Base-by-base conservation (phyloP, 2,113 vertebrate species). In the Anguilla rostrata region DNA sequence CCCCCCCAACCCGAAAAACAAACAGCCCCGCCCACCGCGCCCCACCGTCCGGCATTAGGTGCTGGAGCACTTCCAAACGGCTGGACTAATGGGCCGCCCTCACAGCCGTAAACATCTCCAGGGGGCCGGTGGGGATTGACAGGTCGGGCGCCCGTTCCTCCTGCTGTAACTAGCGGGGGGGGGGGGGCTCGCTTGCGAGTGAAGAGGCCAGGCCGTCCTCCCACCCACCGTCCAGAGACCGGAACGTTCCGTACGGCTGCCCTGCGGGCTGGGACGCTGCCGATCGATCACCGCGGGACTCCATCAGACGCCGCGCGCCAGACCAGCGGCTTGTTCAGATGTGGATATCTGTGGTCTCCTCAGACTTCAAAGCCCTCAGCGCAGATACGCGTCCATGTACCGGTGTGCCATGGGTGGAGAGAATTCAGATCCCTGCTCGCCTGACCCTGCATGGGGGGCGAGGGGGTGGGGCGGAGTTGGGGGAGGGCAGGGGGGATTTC, bases 121-220 rank as follows among this genome's bases (percentile, higher is more conserved):
- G 93, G 11, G 93, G 93, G 93, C 95, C 96, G 95, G 95, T 94
- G 93, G 94, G 90, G 89, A 89, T 88, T 81, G 79, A 93, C 89
- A 93, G 89, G 90, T 94, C 91, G 89, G 94, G 94, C 93, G 95
- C 95, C 92, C 92, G 94, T 96, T 96, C 95, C 93, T 95, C 94
- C 94, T 75, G 95, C 94, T 96, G 93, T 94, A 92, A 34, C 34
- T 87, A 90, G 94, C 39, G 0, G 94, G 95, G 95, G 96, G 94
- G 94, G 95, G 94, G 94, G 96, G 93, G 93, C 91, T 95, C 0
- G 93, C 94, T 94, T 96, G 94, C 75, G 96, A 95, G 93, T 96
- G 93, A 91, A 96, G 95, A 95, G 93, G 95, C 93, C 91, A 95
- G 93, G 94, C 94, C 81, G 95, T 94, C 96, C 92, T 92, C 94